These are phyloP conservation scores for Rallus limicola DNA, from an alignment of 2,113 vertebrate genomes.

Conservation along the genomic window DNA sequence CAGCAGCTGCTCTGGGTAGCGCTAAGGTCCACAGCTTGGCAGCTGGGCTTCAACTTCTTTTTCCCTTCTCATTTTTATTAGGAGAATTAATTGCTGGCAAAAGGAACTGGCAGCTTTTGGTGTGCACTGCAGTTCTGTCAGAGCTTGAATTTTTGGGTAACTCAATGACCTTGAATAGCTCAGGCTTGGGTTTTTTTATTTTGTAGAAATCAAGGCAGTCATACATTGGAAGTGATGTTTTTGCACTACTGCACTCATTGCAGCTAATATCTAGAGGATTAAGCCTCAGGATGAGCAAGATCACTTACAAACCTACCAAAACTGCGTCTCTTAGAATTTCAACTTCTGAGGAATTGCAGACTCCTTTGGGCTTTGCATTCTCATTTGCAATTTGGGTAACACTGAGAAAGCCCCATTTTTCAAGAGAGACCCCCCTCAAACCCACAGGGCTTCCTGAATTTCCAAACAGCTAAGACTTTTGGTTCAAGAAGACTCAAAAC, in stretches of 20 bases:
- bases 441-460: neutral
- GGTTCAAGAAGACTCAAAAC: neutral
- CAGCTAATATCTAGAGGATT: neutral
- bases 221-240: neutral
- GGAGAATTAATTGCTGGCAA: neutral
- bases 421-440: neutral
- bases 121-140: neutral
- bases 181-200: neutral
- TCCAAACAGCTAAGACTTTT: neutral
- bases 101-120: neutral
- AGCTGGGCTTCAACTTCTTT: no score
- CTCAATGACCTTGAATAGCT: neutral
- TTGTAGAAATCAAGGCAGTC: neutral
- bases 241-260: neutral
- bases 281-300: neutral
- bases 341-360: neutral
- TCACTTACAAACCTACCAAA: neutral
- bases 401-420: neutral
- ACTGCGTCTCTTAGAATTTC: neutral
- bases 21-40: neutral
- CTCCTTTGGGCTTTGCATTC: neutral
- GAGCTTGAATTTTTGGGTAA: neutral
- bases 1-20: neutral
- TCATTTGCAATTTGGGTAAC: neutral
- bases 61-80: neutral